A percentile compares a stretch with the other conserved stretches of the same genome.
phyloP scores from a whole-genome alignment of 2,797 vertebrate species.

The Dipus sagitta region DNA sequence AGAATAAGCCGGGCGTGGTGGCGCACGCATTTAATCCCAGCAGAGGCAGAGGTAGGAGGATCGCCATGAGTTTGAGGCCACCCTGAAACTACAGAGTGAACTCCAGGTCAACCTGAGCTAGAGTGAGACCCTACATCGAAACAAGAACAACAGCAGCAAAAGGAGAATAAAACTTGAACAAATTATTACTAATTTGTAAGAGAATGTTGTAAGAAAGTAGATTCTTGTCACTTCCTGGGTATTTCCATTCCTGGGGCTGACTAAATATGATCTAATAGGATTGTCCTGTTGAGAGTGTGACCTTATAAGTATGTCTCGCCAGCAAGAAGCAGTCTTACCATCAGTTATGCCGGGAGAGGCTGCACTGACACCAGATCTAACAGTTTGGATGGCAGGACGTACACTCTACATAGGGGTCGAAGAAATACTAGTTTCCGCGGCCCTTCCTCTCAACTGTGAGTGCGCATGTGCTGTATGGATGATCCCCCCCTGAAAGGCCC shows the following conservation, averaged over 20 bases:
- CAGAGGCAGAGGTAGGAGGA: too few relatives aligned
- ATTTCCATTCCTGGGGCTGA: background rate
- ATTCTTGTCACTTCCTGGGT: background rate
- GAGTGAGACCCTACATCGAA: too few relatives aligned
- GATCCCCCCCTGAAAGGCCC: conserved; percentile 6
- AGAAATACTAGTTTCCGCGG: conserved; percentile 11
- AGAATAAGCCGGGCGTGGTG: background rate
- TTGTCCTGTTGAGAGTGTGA: background rate
- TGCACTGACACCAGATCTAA: background rate
- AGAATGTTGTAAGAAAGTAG: background rate
- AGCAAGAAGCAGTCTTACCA: background rate
- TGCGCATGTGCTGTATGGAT: background rate
- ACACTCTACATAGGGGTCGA: background rate
- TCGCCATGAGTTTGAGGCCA: too few relatives aligned
- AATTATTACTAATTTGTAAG: background rate
- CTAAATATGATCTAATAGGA: background rate
- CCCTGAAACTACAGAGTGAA: too few relatives aligned
- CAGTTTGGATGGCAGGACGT: background rate
- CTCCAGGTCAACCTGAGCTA: too few relatives aligned
- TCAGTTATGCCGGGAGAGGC: background rate
- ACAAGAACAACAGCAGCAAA: background rate
- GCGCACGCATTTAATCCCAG: too few relatives aligned
- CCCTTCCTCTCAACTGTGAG: background rate
- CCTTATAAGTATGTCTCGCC: background rate
- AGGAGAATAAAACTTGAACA: background rate